Conservation (phyloP, 2,888 invertebrate species). For the Lithophane leautieri region DNA sequence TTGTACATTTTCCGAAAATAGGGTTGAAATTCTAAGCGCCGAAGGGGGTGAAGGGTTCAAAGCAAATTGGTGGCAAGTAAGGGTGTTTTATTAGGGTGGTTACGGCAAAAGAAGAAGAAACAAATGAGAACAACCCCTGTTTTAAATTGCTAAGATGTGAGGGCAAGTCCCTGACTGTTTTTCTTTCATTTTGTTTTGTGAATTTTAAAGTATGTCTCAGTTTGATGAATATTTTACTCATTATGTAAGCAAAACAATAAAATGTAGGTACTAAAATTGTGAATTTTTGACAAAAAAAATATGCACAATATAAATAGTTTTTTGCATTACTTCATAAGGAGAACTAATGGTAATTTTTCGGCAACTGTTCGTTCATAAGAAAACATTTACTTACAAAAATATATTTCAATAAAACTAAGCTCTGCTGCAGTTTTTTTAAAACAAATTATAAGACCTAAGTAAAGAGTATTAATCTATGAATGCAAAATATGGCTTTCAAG, state of each 20-base stretch:
- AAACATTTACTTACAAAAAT: not conserved
- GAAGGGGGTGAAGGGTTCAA: slow-evolving; percentile 65
- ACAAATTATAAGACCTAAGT: not conserved
- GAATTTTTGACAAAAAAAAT: not conserved
- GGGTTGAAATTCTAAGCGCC: slow-evolving; percentile 27
- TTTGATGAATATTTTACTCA: slow-evolving; percentile 4
- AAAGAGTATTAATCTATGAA: not conserved
- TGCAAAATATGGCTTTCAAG: not conserved
- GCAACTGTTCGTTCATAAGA: too few species aligned
- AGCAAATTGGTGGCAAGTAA: slow-evolving; percentile 64
- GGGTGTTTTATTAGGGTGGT: slow-evolving; percentile 68
- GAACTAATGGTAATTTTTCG: not conserved
- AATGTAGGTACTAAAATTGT: not conserved
- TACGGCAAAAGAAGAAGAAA: slow-evolving; percentile 83
- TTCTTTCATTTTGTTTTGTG: slow-evolving; percentile 77
- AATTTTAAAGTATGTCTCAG: slow-evolving; percentile 38
- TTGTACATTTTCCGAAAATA: slow-evolving; percentile 23
- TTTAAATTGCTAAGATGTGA: slow-evolving; percentile 85
- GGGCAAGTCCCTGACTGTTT: slow-evolving; percentile 68
- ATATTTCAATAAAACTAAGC: not conserved
- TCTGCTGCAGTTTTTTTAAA: not conserved
- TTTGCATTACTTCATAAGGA: not conserved
- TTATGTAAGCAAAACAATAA: not conserved
- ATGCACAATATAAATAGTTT: too few species aligned
- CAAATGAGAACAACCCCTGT: slow-evolving; percentile 82